Conservation (phyloP, 1,140 invertebrate species). For the Spodoptera frugiperda region DNA sequence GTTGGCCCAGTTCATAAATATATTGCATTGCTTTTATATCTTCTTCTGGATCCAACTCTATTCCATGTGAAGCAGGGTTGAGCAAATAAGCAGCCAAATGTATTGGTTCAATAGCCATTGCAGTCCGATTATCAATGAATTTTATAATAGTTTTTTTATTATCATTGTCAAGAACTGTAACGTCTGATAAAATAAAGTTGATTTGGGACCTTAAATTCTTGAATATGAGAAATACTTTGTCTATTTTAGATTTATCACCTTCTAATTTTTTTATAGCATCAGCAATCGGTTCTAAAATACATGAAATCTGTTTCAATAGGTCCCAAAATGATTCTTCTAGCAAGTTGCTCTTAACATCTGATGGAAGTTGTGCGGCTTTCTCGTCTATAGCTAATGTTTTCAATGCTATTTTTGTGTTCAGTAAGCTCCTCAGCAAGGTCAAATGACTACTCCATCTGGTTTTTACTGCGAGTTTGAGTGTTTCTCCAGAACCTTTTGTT, state of each 20-base stretch:
- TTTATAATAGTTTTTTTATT: not conserved
- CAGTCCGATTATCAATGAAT: not conserved
- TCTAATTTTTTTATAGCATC: constrained; percentile 5
- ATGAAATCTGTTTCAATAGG: not conserved
- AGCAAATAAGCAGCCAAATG: not conserved
- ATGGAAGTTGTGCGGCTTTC: not conserved
- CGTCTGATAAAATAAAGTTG: not conserved
- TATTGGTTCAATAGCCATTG: not conserved
- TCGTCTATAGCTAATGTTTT: not conserved
- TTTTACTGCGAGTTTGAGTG: not conserved
- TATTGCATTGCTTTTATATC: too few relatives aligned
- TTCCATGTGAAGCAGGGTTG: too few relatives aligned
- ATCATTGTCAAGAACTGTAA: constrained; percentile 2
- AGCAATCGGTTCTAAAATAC: not conserved
- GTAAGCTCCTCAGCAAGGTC: not conserved
- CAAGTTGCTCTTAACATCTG: not conserved
- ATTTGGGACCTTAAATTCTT: constrained; percentile 5
- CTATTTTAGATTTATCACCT: constrained; percentile 2
- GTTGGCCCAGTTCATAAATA: not conserved
- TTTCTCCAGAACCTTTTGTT: not conserved
- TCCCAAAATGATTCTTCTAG: constrained; percentile 2
- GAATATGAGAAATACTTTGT: not conserved
- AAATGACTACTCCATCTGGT: constrained; percentile 1
- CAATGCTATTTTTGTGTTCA: constrained; percentile 5
- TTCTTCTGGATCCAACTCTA: too few relatives aligned